A percentile compares a stretch with the other conserved stretches of the same genome.
Evolutionary conservation across 2,797 vertebrate genomes (phyloP).

Genomic region (Saxicola maurus): DNA sequence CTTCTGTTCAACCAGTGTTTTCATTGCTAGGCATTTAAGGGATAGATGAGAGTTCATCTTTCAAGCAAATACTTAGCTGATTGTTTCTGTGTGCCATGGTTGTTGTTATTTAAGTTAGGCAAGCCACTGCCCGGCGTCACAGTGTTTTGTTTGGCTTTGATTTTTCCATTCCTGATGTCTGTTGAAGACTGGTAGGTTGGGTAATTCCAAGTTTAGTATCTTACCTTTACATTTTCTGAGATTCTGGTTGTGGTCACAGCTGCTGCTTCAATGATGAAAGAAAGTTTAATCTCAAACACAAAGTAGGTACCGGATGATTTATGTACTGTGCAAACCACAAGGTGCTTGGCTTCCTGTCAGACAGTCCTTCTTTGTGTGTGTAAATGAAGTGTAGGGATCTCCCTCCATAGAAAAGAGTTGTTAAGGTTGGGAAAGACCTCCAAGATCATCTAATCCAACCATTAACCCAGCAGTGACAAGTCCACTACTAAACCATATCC

Average conservation of each 20-base stretch:
- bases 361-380: too few relatives aligned
- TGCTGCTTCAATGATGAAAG: not conserved
- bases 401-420: not conserved
- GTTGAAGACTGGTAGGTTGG: not conserved
- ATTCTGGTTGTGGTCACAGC: not conserved
- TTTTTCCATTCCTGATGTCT: not conserved
- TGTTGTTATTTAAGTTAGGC: not conserved
- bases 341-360: not conserved
- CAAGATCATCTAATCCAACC: not conserved
- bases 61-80: rapidly evolving
- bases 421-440: not conserved
- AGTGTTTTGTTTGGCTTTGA: not conserved
- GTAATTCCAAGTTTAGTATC: not conserved
- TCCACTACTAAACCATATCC: not conserved
- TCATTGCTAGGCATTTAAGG: not conserved
- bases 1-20: not conserved
- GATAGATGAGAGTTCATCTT: not conserved
- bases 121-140: not conserved
- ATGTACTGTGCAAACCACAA: not conserved
- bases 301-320: not conserved
- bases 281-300: not conserved
- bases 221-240: not conserved
- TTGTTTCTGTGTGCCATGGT: not conserved
- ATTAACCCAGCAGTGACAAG: not conserved
- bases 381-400: not conserved